Percentiles rank a stretch among this genome's conserved stretches.
These are phyloP conservation scores for Dromas ardeola DNA, from an alignment of 2,113 vertebrate species.

Conservation along the genomic window DNA sequence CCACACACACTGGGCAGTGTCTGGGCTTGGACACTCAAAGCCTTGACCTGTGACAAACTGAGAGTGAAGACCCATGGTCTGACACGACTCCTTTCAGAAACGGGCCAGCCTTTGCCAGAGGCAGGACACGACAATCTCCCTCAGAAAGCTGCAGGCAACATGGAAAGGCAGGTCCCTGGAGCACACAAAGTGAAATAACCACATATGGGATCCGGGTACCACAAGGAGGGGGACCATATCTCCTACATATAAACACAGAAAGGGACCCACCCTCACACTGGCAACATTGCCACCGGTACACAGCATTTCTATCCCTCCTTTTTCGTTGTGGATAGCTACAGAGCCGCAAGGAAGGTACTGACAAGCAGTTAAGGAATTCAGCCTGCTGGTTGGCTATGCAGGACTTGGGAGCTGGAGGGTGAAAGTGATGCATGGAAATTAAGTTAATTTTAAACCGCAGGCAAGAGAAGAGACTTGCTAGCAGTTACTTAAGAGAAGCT, in stretches of 20 bases:
- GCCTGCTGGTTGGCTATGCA: background rate
- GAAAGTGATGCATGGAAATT: conserved; percentile 64
- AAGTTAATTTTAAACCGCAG: conserved; percentile 57
- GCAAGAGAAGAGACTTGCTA: conserved; percentile 67
- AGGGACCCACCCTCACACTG: background rate
- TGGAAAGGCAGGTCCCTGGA: background rate
- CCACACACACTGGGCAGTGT: background rate
- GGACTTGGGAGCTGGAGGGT: conserved; percentile 41
- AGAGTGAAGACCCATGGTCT: background rate
- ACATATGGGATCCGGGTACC: rapidly evolving
- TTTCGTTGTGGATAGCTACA: background rate
- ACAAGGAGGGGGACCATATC: background rate
- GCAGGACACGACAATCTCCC: background rate
- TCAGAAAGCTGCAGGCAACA: background rate
- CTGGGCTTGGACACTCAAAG: background rate
- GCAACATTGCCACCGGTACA: rapidly evolving
- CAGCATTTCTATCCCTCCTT: background rate
- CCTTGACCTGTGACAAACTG: background rate
- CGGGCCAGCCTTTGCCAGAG: background rate
- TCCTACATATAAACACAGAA: background rate
- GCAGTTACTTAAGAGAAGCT: conserved; percentile 72
- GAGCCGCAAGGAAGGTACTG: background rate
- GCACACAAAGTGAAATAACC: background rate
- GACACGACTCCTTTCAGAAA: background rate
- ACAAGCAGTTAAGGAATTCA: conserved; percentile 19